Conservation (phyloP, 1,140 invertebrate species). For the Chionoecetes opilio region DNA sequence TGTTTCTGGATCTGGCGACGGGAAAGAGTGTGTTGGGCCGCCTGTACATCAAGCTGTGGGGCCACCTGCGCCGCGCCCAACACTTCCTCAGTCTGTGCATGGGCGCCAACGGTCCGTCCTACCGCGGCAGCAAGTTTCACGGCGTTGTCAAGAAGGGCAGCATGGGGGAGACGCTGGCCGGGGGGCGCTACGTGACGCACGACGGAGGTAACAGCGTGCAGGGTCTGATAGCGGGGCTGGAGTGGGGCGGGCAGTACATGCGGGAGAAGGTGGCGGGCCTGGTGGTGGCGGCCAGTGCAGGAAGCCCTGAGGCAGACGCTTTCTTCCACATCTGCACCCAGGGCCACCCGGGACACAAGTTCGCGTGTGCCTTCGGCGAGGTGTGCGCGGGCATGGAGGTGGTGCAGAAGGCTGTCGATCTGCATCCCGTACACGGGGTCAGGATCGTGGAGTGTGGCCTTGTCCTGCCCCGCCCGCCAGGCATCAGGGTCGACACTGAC, state of each 20-base stretch:
- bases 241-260: conserved; percentile 58
- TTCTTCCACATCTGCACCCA: conserved; percentile 69
- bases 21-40: conserved; percentile 44
- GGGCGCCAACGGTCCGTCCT: conserved; percentile 61
- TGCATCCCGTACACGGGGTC: not conserved
- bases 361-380: conserved; percentile 66
- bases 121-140: conserved; percentile 50
- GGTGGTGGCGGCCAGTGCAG: conserved; percentile 61
- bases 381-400: conserved; percentile 55
- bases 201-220: conserved; percentile 3
- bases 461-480: not conserved
- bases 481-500: not conserved
- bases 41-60: conserved; percentile 62
- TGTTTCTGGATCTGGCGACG: conserved; percentile 55
- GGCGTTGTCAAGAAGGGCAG: conserved; percentile 60
- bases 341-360: conserved; percentile 37
- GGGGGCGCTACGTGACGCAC: conserved; percentile 47
- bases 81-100: conserved; percentile 68
- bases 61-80: conserved; percentile 69
- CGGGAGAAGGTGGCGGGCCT: conserved; percentile 52
- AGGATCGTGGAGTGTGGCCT: not conserved
- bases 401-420: not conserved
- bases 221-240: conserved; percentile 59
- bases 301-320: conserved; percentile 6
- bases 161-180: conserved; percentile 60